These are phyloP conservation scores for Cloeon dipterum DNA, from an alignment of 2,888 invertebrate species.

Conservation along the genomic window DNA sequence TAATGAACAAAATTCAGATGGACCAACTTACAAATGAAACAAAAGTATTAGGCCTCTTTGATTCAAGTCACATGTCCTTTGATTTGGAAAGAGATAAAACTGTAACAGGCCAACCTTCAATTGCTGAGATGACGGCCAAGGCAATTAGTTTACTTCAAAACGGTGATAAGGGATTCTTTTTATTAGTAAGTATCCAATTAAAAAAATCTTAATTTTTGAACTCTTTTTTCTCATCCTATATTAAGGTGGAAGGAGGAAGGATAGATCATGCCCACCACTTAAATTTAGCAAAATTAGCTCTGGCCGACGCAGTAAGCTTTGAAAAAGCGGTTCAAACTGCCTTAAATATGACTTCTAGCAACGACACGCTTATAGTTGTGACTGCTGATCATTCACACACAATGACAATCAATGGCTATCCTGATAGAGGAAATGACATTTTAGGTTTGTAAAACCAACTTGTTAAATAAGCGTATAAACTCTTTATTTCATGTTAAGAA, in stretches of 20 bases:
- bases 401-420: slow-evolving; percentile 36
- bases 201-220: too few species aligned
- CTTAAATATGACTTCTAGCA: slow-evolving; percentile 18
- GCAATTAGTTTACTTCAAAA: slow-evolving; percentile 26
- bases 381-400: slow-evolving; percentile 40
- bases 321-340: slow-evolving; percentile 35
- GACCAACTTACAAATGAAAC: background rate
- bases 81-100: slow-evolving; percentile 21
- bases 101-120: slow-evolving; percentile 23
- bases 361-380: slow-evolving; percentile 40
- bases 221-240: too few species aligned
- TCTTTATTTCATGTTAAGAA: too few species aligned
- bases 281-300: slow-evolving; percentile 30
- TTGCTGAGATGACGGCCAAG: slow-evolving; percentile 31
- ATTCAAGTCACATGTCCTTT: slow-evolving; percentile 30
- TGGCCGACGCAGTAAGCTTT: slow-evolving; percentile 38
- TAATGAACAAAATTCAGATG: background rate
- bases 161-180: slow-evolving; percentile 25
- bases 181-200: slow-evolving; percentile 19
- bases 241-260: slow-evolving; percentile 30
- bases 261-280: slow-evolving; percentile 41
- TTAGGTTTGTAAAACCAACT: too few species aligned
- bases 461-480: too few species aligned
- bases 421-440: slow-evolving; percentile 31
- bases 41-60: slow-evolving; percentile 20